phyloP scores from a whole-genome alignment of 92 coral and sea anemone genomes.

The Anthopleura xanthogrammica region DNA sequence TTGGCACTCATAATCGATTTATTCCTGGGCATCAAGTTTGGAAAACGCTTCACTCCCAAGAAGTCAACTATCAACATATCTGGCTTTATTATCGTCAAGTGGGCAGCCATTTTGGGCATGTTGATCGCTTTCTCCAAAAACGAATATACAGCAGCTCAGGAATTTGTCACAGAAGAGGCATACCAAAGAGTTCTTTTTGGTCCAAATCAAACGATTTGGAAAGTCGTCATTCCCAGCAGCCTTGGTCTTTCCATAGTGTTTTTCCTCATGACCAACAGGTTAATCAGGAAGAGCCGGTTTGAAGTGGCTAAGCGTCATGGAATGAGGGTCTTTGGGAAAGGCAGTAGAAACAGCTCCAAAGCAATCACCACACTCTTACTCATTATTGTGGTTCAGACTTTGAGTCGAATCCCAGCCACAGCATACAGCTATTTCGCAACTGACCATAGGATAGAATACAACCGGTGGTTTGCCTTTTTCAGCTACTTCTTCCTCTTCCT shows the following conservation, averaged over 20 bases:
- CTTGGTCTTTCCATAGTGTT: no score
- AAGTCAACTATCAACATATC: slow-evolving; percentile 8
- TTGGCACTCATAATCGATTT: slow-evolving; percentile 16
- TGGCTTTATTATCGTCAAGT: background rate
- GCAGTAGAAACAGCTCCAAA: background rate
- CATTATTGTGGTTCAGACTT: slow-evolving; percentile 20
- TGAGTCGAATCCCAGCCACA: slow-evolving; percentile 15
- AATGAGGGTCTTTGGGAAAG: no score
- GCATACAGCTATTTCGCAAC: slow-evolving; percentile 22
- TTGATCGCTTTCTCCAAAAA: slow-evolving; percentile 4
- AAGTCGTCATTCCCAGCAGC: slow-evolving; percentile 22
- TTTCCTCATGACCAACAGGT: no score
- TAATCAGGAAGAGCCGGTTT: no score
- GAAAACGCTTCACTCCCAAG: slow-evolving; percentile 8
- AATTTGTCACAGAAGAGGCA: slow-evolving; percentile 16
- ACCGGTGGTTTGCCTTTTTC: slow-evolving; percentile 46
- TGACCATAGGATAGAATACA: slow-evolving; percentile 15
- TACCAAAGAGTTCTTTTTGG: slow-evolving; percentile 35
- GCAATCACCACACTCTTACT: slow-evolving; percentile 21
- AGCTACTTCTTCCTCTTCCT: slow-evolving; percentile 39
- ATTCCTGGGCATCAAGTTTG: slow-evolving; percentile 11
- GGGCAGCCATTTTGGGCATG: slow-evolving; percentile 15
- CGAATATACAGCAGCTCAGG: background rate
- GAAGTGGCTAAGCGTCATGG: no score
- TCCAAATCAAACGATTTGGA: slow-evolving; percentile 32